Conservation (phyloP, 2,888 invertebrate species). For the Dexiosoma caninum region DNA sequence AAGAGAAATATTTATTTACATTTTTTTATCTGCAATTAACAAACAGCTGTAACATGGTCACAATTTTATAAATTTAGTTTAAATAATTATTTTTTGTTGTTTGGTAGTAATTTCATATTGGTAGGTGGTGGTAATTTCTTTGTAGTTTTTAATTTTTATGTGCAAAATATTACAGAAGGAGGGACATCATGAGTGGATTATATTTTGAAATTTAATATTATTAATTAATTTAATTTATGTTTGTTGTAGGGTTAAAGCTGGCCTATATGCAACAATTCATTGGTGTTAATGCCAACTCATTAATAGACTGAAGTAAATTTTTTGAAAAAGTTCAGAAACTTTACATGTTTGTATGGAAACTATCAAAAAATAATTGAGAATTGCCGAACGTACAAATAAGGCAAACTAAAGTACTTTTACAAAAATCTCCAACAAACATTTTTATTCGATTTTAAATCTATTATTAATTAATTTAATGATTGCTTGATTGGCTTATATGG, state of each 20-base stretch:
- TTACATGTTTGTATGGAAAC: too few species aligned
- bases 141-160: slow-evolving; percentile 32
- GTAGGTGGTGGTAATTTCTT: slow-evolving; percentile 36
- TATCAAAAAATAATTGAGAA: too few species aligned
- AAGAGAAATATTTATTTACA: slow-evolving; percentile 23
- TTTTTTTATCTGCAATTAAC: slow-evolving; percentile 44
- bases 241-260: too few species aligned
- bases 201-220: slow-evolving; percentile 12
- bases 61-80: slow-evolving; percentile 22
- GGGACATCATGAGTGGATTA: slow-evolving; percentile 75
- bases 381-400: too few species aligned
- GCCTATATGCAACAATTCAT: slow-evolving; percentile 33
- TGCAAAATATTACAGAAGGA: slow-evolving; percentile 68
- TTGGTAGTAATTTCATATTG: slow-evolving; percentile 31
- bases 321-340: too few species aligned
- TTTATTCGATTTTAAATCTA: too few species aligned
- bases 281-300: too few species aligned
- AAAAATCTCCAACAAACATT: too few species aligned
- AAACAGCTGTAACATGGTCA: slow-evolving; percentile 57
- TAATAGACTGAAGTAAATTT: too few species aligned
- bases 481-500: slow-evolving; percentile 17
- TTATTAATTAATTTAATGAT: slow-evolving; percentile 2
- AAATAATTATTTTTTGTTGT: slow-evolving; percentile 19
- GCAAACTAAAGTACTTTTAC: too few species aligned
- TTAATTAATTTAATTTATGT: neutral